A percentile compares a stretch with the other conserved stretches of the same genome.
Evolutionary conservation across 2,888 invertebrate species (phyloP).

Genomic region (Xylocampa areola): DNA sequence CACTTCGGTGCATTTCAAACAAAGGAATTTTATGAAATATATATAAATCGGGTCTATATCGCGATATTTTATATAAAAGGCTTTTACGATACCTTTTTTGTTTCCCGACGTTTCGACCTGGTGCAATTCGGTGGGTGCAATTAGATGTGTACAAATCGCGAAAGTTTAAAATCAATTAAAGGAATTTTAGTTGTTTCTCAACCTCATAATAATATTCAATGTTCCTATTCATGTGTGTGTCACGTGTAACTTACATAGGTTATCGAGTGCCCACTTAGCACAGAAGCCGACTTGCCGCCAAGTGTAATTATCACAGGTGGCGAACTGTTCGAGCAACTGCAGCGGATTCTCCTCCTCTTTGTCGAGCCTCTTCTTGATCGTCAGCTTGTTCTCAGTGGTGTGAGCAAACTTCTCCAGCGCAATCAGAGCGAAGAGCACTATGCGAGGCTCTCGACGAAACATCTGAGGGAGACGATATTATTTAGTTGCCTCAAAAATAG

Average conservation of each 20-base stretch:
- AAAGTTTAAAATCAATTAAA: no score
- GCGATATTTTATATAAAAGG: no score
- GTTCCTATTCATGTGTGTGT: no score
- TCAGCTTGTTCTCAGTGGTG: constrained; percentile 96
- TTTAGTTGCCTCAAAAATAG: constrained; percentile 7
- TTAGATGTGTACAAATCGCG: no score
- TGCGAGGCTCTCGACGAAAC: constrained; percentile 91
- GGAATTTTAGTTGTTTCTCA: no score
- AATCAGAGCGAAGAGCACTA: constrained; percentile 95
- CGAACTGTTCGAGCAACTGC: constrained; percentile 91
- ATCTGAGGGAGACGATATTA: constrained; percentile 56
- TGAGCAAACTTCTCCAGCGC: constrained; percentile 98
- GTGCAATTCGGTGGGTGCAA: no score
- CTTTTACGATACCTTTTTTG: no score
- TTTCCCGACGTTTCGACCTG: no score
- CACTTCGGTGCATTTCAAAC: no score
- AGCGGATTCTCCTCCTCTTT: constrained; percentile 91
- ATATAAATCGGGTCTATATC: no score
- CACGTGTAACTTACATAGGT: constrained; percentile 90
- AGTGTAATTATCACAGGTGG: constrained; percentile 90
- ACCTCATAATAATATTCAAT: no score
- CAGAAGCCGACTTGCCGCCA: constrained; percentile 97
- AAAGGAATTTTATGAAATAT: no score
- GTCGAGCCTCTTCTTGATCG: constrained; percentile 92
- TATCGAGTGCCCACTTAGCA: constrained; percentile 97